Percentiles rank a stretch among this genome's conserved stretches.
Conservation (phyloP, 2,113 vertebrate genomes). For the Platysteira castanea region DNA sequence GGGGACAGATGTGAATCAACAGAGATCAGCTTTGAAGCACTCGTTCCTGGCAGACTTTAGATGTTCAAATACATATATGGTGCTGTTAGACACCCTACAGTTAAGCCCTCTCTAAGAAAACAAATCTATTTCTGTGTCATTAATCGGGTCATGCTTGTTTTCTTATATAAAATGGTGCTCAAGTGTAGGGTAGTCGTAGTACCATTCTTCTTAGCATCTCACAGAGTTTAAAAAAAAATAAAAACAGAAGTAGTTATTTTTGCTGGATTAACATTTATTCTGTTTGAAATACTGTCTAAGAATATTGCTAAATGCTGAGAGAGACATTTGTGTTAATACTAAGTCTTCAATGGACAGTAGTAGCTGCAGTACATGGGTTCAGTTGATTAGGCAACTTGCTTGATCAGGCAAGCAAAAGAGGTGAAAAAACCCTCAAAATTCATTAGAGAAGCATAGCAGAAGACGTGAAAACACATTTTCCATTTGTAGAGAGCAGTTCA, state of each 20-base stretch:
- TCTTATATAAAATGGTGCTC: not conserved
- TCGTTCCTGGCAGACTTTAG: not conserved
- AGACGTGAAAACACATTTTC: not conserved
- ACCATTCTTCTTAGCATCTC: not conserved
- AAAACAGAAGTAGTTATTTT: not conserved
- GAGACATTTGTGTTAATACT: not conserved
- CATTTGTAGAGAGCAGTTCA: not conserved
- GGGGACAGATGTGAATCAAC: not conserved
- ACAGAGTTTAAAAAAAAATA: not conserved
- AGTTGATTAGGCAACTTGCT: not conserved
- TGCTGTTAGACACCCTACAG: not conserved
- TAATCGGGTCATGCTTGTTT: not conserved
- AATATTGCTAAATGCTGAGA: not conserved
- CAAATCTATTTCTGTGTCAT: not conserved
- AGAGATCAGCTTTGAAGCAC: not conserved
- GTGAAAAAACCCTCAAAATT: rapidly evolving
- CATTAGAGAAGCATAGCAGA: not conserved
- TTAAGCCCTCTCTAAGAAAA: not conserved
- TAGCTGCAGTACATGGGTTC: not conserved
- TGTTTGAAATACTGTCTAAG: not conserved
- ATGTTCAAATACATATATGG: not conserved
- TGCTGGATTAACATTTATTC: not conserved
- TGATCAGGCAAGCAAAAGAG: not conserved
- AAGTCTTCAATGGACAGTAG: not conserved
- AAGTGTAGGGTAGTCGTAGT: not conserved